Conservation (phyloP, 2,797 vertebrate species). For the Atherinosoma microstoma region DNA sequence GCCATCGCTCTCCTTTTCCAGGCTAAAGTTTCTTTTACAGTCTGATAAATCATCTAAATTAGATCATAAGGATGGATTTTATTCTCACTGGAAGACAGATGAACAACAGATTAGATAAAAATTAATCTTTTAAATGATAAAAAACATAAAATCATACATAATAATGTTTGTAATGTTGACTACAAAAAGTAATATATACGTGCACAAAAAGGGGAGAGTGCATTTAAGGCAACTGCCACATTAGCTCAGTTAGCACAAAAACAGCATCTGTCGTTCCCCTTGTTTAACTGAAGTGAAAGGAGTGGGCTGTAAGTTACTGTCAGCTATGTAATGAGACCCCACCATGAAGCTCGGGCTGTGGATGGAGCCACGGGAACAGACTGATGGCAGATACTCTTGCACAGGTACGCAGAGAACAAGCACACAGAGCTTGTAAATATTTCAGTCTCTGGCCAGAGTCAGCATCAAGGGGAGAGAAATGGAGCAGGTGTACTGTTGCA, state of each 20-base stretch:
- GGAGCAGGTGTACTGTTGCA: slow-evolving; percentile 54
- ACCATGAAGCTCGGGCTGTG: slow-evolving; percentile 35
- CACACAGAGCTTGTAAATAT: slow-evolving; percentile 69
- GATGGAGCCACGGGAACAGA: slow-evolving; percentile 21
- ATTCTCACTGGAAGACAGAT: slow-evolving; percentile 69
- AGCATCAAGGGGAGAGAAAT: slow-evolving; percentile 24
- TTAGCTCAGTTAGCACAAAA: slow-evolving; percentile 73
- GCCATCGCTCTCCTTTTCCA: slow-evolving; percentile 66
- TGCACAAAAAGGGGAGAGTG: slow-evolving; percentile 38
- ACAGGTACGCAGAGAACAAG: slow-evolving; percentile 44
- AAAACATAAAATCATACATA: slow-evolving; percentile 35
- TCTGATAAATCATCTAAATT: slow-evolving; percentile 72
- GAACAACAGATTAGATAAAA: slow-evolving; percentile 50
- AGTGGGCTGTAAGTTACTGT: slow-evolving; percentile 17
- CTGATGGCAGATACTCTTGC: slow-evolving; percentile 43
- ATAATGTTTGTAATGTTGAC: slow-evolving; percentile 5
- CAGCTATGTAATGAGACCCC: slow-evolving; percentile 52
- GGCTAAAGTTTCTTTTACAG: slow-evolving; percentile 42
- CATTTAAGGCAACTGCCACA: slow-evolving; percentile 78
- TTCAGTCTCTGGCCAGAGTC: slow-evolving; percentile 60
- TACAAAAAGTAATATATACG: slow-evolving; percentile 39
- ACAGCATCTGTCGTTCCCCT: slow-evolving; percentile 61
- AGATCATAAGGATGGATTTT: slow-evolving; percentile 62
- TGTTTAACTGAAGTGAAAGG: slow-evolving; percentile 31
- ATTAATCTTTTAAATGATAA: slow-evolving; percentile 55